Evolutionary conservation across 2,888 invertebrate genomes (phyloP).

Genomic region (Cheilosia grossa): DNA sequence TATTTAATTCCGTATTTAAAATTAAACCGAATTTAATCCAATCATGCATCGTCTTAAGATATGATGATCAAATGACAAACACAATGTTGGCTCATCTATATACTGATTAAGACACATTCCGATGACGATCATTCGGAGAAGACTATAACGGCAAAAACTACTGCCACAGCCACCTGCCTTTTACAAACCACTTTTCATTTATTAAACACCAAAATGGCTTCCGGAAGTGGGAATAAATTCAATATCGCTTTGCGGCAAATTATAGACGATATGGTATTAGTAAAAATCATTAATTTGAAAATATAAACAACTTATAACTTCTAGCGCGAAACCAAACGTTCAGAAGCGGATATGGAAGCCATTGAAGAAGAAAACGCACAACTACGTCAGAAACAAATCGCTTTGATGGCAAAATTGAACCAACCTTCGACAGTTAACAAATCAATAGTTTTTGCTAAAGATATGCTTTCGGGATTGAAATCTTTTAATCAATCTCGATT

Average conservation of each 20-base stretch:
- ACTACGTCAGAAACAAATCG: constrained; percentile 24
- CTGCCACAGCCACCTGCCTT: background rate
- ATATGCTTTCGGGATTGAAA: constrained; percentile 20
- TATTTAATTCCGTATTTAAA: too few species aligned
- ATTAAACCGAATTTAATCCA: too few species aligned
- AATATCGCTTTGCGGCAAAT: constrained; percentile 26
- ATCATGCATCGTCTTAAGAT: too few species aligned
- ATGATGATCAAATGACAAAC: too few species aligned
- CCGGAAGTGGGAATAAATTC: constrained; percentile 31
- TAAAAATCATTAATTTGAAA: background rate
- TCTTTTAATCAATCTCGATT: background rate
- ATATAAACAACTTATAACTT: background rate
- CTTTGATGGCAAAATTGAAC: constrained; percentile 14
- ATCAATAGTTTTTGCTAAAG: constrained; percentile 5
- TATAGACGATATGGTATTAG: constrained; percentile 31
- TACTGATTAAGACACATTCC: too few species aligned
- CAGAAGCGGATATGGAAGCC: constrained; percentile 13
- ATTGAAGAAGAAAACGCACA: constrained; percentile 42
- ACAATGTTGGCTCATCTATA: too few species aligned
- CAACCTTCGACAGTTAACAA: background rate
- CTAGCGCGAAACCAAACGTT: constrained; percentile 12
- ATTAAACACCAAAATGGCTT: constrained; percentile 26
- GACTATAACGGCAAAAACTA: background rate
- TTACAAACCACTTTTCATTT: background rate
- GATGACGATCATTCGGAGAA: background rate